Conservation (phyloP, 2,797 vertebrate species). For the Aphelocoma californica region DNA sequence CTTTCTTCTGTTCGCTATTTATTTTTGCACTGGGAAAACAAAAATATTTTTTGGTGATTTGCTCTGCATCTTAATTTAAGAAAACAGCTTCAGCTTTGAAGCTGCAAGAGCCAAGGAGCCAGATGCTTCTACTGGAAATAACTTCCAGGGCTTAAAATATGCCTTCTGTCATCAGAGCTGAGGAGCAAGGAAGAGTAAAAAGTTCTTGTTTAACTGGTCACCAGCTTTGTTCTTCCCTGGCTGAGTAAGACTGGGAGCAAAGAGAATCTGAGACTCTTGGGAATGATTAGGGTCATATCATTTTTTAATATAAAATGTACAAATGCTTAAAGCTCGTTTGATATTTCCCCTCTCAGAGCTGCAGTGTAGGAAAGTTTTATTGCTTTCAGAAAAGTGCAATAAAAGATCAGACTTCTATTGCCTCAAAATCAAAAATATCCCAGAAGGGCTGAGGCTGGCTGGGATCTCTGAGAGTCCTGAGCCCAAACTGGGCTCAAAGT, state of each 20-base stretch:
- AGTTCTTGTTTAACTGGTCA: neutral
- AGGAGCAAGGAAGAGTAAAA: neutral
- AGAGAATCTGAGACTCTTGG: neutral
- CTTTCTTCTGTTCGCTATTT: neutral
- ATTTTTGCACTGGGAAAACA: neutral
- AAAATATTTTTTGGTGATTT: neutral
- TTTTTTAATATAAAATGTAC: neutral
- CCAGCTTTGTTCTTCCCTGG: neutral
- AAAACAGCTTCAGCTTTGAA: neutral
- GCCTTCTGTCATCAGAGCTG: neutral
- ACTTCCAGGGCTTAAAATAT: neutral
- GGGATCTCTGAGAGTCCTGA: neutral
- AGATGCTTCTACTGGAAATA: neutral
- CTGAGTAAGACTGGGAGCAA: neutral
- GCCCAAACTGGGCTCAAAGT: neutral
- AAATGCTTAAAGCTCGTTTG: neutral
- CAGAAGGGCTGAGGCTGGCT: neutral
- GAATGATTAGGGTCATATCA: neutral
- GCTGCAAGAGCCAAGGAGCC: neutral
- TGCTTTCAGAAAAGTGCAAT: neutral
- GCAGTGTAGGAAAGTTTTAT: neutral
- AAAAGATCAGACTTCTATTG: neutral
- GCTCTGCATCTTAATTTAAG: neutral
- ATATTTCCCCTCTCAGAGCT: neutral
- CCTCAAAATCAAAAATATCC: neutral